These are phyloP conservation scores for Odontamblyopus lacepedii DNA, from an alignment of 2,797 vertebrate genomes.

Conservation along the genomic window DNA sequence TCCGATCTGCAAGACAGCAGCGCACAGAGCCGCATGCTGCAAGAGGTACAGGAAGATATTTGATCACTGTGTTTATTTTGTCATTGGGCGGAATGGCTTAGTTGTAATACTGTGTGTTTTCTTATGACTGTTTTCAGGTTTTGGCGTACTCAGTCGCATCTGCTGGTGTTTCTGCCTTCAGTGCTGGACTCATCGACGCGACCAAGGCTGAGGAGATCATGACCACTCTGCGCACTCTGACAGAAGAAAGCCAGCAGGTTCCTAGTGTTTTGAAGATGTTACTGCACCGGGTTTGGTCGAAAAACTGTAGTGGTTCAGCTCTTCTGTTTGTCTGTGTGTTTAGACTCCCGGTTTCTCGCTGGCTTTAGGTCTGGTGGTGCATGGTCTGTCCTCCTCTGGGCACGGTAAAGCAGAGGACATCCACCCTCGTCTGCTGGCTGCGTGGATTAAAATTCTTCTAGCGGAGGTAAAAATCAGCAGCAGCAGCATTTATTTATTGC, in stretches of 20 bases:
- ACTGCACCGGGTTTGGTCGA: neutral
- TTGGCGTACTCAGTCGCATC: constrained; percentile 89
- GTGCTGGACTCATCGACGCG: constrained; percentile 81
- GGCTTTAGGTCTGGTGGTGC: constrained; percentile 85
- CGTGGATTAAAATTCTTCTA: constrained; percentile 90
- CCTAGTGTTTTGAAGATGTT: neutral
- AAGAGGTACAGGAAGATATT: constrained; percentile 81
- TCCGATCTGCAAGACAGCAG: constrained; percentile 76
- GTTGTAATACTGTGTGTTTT: neutral
- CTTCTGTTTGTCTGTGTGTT: constrained; percentile 14
- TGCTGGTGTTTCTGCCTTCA: constrained; percentile 85
- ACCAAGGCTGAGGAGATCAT: constrained; percentile 86
- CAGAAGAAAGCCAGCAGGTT: constrained; percentile 93
- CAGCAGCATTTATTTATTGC: no score
- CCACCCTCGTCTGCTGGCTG: constrained; percentile 81
- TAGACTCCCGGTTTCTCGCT: constrained; percentile 91
- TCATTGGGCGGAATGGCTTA: neutral
- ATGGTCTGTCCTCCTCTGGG: constrained; percentile 86
- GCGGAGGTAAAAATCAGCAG: constrained; percentile 80
- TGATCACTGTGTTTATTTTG: neutral
- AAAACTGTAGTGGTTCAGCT: neutral
- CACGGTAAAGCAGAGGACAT: constrained; percentile 92
- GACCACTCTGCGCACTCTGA: constrained; percentile 80
- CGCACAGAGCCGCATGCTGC: constrained; percentile 82
- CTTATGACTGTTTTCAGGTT: constrained; percentile 71